Evolutionary conservation across 2,888 invertebrate genomes (phyloP), one percentile per base, ranked within the genome.

Genomic region (Himalopsyche kuldschensis): DNA sequence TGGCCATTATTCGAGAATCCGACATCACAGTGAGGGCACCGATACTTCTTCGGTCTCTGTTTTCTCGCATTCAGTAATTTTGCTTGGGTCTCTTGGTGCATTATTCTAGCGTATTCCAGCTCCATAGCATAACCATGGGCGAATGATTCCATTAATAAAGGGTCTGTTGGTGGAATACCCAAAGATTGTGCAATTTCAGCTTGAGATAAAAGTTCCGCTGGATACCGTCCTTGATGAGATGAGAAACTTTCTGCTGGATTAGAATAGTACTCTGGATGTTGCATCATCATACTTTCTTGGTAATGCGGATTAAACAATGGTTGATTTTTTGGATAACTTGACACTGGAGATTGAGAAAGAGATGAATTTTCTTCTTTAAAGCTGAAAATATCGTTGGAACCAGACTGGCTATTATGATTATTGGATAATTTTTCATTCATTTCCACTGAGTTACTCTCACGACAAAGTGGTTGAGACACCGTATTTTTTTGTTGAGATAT

Each of bases 1-100:
- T 98, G 97, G 0, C 97, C 97, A 89, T 97, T 97, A 89, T 98
- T 98, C n/a, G 97, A 97, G 89, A 98, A 98, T 0, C 96, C 97
- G 0, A 97, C 96, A 87, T 96, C 94, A 88, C 98, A 98, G 88
- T 97, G 95, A 0, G 96, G 95, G 88, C 98, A 98, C 87, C 96
- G 95, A 90, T 98, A 98, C 88, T 97, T 97, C 90, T 97, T 97
- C 0, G 98, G 97, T 0, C 97, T 92, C 87, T 96, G 94, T 88
- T 97, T 96, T 86, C 95, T 92, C 0, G 94, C 91, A 87, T 94
- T 94, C 4, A 94, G 87, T 0, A 94, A 89, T 88, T 95, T 95
- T 0, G 94, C 91, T 87, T 95, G 95, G 85, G 94, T 95, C 87
- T 95, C 95, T 89, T 95, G 95, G 48, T 93, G 94, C 78, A 95